Evolutionary conservation across 2,113 vertebrate species (phyloP).

Genomic region (Chaetodon trifascialis): DNA sequence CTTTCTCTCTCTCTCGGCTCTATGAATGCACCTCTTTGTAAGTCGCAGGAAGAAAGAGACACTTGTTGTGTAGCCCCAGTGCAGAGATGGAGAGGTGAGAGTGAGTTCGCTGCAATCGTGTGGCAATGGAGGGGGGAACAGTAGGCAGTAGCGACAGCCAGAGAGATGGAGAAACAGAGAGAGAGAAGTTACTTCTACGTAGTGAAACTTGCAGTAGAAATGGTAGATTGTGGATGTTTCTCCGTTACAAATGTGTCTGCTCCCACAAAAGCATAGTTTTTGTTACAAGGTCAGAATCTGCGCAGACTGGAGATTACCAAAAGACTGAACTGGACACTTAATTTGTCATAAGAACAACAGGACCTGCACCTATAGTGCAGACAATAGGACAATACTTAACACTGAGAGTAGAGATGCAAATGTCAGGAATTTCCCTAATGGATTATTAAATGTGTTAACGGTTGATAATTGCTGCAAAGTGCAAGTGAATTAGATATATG

Average conservation of each 20-base stretch:
- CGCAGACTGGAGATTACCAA: neutral
- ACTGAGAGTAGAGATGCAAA: too few relatives aligned
- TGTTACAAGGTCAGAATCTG: neutral
- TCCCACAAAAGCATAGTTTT: neutral
- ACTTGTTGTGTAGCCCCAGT: slow-evolving; percentile 76
- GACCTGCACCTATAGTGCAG: neutral
- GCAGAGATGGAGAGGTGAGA: slow-evolving; percentile 41
- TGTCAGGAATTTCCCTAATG: too few relatives aligned
- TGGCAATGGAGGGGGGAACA: slow-evolving; percentile 13
- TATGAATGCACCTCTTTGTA: slow-evolving; percentile 83
- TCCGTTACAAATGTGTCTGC: neutral
- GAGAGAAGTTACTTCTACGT: slow-evolving; percentile 51
- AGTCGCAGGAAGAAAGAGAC: slow-evolving; percentile 77
- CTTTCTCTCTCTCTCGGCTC: slow-evolving; percentile 20
- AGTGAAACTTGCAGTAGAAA: slow-evolving; percentile 16
- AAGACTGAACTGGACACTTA: neutral
- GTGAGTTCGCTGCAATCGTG: slow-evolving; percentile 34
- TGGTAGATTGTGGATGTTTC: slow-evolving; percentile 11
- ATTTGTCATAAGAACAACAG: neutral
- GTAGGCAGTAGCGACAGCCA: slow-evolving; percentile 57
- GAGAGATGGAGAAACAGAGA: slow-evolving; percentile 36
- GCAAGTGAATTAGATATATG: neutral
- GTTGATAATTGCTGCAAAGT: neutral
- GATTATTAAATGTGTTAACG: neutral
- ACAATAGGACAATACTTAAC: too few relatives aligned